Base-by-base conservation (phyloP, 2,113 vertebrate species). In the Micronycteris hirsuta region DNA sequence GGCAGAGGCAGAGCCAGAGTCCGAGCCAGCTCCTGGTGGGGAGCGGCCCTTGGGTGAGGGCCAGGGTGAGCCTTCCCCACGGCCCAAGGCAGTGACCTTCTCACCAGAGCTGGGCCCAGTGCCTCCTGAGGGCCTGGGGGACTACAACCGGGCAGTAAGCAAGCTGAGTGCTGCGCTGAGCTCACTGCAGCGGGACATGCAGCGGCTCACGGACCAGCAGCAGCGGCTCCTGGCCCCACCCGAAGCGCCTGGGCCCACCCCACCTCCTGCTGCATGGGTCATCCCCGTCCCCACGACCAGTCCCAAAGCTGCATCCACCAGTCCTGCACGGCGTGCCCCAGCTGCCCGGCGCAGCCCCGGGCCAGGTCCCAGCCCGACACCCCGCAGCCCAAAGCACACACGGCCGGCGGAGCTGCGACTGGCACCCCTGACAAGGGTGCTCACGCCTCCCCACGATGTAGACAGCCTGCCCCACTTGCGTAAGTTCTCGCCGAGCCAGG, bases 71-170 rank as follows among this genome's bases (percentile, higher is more conserved):
- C 97, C 97, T 0, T 49, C 96, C 8, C 92, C 94, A 0, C 68
- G 97, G 82, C 91, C 96, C 49, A 97, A 98, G 96, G 96, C 97
- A 15, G 97, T 99, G 68, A 99, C 99, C 2, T 99, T 99, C 97
- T 99, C 99, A 0, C 96, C 98, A 20, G 99, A 99, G 56, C 98
- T 98, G 56, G 98, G 98, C 45, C 97, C 91, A 0, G 41, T 82
- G 86, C 97, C 98, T 33, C 97, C 98, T 0, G 98, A 92, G 86
- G 98, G 99, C 3, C 97, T 99, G 54, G 99, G 99, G 1, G 99
- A 99, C 91, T 99, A 99, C 93, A 99, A 99, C 92, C 99, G 98
- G 0, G 99, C 99, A 0, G 99, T 99, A 17, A 99, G 99, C 52
- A 99, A 99, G 97, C 97, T 99, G 91, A 99, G 99, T 15, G 98